A percentile compares a stretch with the other conserved stretches of the same genome.
Conservation (phyloP, 2,113 vertebrate species). For the Pelodiscus sinensis region DNA sequence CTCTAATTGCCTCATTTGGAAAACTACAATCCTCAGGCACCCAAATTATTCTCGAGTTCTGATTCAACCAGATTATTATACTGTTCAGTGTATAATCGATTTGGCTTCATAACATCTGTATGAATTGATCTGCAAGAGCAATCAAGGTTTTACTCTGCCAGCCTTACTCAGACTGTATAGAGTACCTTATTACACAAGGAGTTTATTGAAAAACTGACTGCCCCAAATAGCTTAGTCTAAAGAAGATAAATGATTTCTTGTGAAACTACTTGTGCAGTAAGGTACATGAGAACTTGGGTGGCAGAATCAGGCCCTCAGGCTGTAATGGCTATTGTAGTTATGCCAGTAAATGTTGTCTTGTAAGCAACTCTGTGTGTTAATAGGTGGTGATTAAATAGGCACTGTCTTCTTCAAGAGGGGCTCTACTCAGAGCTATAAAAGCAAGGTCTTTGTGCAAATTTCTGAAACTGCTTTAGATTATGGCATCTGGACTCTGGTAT, state of each 20-base stretch:
- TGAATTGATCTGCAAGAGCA: neutral
- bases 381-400: neutral
- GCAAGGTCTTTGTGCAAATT: neutral
- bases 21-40: neutral
- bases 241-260: neutral
- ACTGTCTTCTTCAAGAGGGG: neutral
- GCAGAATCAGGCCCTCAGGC: neutral
- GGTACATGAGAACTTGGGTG: neutral
- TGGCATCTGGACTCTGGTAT: neutral
- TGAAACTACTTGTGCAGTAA: accelerated
- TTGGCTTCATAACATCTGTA: neutral
- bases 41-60: neutral
- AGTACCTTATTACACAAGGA: neutral
- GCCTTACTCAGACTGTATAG: neutral
- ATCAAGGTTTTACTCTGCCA: neutral
- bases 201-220: neutral
- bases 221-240: neutral
- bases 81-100: accelerated
- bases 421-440: neutral
- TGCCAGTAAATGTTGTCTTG: neutral
- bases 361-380: neutral
- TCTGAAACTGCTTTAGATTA: neutral
- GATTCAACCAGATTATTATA: accelerated
- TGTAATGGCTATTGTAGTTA: neutral
- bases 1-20: accelerated